Conservation (phyloP, 2,797 vertebrate genomes). For the Gymnopithys bicolor region DNA sequence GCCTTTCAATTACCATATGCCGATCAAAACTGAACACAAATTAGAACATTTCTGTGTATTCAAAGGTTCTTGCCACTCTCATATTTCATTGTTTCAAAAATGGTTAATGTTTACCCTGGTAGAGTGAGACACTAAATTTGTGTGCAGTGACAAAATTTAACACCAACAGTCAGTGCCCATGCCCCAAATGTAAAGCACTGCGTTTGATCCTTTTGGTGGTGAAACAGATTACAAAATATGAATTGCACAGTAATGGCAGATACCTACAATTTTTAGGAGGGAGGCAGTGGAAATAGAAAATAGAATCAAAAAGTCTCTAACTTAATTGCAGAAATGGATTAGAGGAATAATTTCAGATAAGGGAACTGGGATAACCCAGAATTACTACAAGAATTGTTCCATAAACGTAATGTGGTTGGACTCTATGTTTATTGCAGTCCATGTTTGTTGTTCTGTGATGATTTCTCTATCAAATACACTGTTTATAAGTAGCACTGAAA, state of each 20-base stretch:
- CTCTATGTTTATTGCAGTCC: background rate
- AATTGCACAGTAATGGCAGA: background rate
- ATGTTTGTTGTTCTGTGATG: background rate
- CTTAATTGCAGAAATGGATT: background rate
- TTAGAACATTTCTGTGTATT: background rate
- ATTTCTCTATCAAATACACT: background rate
- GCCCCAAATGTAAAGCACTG: background rate
- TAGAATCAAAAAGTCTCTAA: background rate
- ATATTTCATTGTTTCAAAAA: background rate
- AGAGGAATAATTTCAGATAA: background rate
- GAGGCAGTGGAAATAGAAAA: background rate
- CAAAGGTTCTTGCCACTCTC: background rate
- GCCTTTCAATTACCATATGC: background rate
- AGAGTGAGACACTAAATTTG: background rate
- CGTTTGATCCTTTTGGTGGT: background rate
- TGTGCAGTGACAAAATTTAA: background rate
- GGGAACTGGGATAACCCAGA: background rate
- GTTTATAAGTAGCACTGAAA: background rate
- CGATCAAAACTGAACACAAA: background rate
- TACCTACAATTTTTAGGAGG: background rate
- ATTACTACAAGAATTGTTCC: background rate
- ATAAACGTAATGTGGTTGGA: background rate
- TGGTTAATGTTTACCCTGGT: background rate
- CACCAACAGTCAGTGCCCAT: background rate
- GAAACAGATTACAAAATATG: background rate